Conservation (phyloP, 2,797 vertebrate species). For the Etheostoma perlongum region DNA sequence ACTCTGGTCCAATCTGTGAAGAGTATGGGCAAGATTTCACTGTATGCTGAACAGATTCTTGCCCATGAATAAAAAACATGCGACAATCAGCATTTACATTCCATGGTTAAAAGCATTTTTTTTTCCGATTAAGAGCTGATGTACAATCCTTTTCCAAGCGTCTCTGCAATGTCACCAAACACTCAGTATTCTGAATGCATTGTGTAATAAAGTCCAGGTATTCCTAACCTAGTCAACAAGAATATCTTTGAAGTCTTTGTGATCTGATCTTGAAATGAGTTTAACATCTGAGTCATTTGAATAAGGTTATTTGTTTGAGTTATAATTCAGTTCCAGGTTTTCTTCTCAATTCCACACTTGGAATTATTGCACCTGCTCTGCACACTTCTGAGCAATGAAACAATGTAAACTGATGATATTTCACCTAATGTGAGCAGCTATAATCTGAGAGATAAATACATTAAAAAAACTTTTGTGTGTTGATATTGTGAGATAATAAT, state of each 20-base stretch:
- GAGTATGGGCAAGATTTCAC: not conserved
- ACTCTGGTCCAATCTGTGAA: not conserved
- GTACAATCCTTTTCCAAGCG: not conserved
- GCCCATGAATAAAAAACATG: not conserved
- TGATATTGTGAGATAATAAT: not conserved
- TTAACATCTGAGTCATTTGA: not conserved
- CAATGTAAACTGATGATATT: not conserved
- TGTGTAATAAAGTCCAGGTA: not conserved
- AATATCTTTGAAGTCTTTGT: not conserved
- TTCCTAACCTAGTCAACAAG: not conserved
- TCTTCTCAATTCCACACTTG: not conserved
- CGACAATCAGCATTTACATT: slow-evolving; percentile 9
- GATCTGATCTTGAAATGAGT: not conserved
- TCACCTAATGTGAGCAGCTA: not conserved
- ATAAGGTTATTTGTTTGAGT: not conserved
- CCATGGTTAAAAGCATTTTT: too few species aligned
- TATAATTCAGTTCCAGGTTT: not conserved
- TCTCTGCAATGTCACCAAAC: not conserved
- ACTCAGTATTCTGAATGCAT: not conserved
- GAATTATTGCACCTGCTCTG: too few species aligned
- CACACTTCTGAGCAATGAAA: not conserved
- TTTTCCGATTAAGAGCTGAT: not conserved
- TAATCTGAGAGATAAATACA: not conserved
- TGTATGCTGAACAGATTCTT: not conserved
- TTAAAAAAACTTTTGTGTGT: not conserved